These are phyloP conservation scores for Cryptocheilus praepositus DNA, from an alignment of 2,888 invertebrate species.

Conservation along the genomic window DNA sequence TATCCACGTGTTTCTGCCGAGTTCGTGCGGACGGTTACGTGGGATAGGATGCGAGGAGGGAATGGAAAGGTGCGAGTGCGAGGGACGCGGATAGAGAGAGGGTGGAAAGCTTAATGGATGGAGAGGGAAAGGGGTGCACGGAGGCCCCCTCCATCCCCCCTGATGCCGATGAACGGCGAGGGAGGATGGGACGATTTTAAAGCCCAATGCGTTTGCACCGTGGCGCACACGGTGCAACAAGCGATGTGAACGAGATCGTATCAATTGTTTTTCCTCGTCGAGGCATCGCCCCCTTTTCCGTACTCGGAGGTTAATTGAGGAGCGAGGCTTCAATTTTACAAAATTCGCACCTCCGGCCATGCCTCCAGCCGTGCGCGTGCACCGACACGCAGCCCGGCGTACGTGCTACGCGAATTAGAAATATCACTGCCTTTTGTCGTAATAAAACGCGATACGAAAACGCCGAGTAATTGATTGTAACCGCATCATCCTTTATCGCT, in stretches of 20 bases:
- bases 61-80: constrained; percentile 19
- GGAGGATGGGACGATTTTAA: constrained; percentile 49
- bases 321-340: constrained; percentile 50
- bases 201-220: constrained; percentile 53
- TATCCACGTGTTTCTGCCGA: constrained; percentile 57
- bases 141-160: too few species aligned
- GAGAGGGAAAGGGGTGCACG: constrained; percentile 16
- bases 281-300: constrained; percentile 50
- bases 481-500: constrained; percentile 20
- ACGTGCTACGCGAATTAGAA: constrained; percentile 6
- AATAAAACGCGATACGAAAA: too few species aligned
- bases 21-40: constrained; percentile 24
- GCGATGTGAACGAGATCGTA: constrained; percentile 60
- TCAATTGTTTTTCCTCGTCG: constrained; percentile 64
- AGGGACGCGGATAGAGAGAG: constrained; percentile 12
- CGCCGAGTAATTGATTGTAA: constrained; percentile 10
- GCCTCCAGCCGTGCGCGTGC: constrained; percentile 1
- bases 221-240: constrained; percentile 47
- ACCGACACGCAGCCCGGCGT: constrained; percentile 5
- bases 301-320: constrained; percentile 58
- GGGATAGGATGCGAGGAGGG: constrained; percentile 6
- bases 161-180: constrained; percentile 7
- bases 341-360: constrained; percentile 49
- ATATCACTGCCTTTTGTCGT: not conserved
- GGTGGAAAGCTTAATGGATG: constrained; percentile 16